Conservation (phyloP, 2,797 vertebrate genomes). For the Urocyon cinereoargenteus region DNA sequence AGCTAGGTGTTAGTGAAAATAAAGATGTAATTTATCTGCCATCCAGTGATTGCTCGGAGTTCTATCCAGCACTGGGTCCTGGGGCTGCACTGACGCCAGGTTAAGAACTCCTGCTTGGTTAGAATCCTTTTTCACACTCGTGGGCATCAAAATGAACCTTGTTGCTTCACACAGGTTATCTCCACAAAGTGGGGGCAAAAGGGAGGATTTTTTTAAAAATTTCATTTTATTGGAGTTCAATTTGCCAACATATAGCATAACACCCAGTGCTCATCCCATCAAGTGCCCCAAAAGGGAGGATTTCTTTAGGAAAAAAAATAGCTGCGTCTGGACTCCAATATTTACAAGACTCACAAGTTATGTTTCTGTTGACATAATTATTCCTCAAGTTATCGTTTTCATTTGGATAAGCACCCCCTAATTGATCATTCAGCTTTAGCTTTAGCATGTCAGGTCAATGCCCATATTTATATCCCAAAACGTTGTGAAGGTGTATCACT, state of each 20-base stretch:
- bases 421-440: background rate
- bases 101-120: background rate
- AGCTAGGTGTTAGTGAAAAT: background rate
- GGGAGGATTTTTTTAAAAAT: background rate
- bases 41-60: background rate
- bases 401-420: background rate
- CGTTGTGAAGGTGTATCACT: background rate
- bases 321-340: background rate
- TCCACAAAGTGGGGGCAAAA: background rate
- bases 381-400: background rate
- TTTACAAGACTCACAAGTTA: background rate
- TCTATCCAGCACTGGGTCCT: background rate
- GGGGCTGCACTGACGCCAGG: background rate
- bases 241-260: too few species aligned
- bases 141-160: background rate
- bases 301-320: constrained; percentile 9
- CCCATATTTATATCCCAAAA: background rate
- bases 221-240: too few species aligned
- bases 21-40: background rate
- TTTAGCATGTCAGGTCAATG: background rate
- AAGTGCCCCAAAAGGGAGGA: background rate
- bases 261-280: too few species aligned
- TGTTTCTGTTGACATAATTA: constrained; percentile 56
- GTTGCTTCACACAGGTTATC: background rate
- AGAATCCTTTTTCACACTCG: constrained; percentile 13